Evolutionary conservation across 2,113 vertebrate genomes (phyloP).

Genomic region (Maccullochella peelii): DNA sequence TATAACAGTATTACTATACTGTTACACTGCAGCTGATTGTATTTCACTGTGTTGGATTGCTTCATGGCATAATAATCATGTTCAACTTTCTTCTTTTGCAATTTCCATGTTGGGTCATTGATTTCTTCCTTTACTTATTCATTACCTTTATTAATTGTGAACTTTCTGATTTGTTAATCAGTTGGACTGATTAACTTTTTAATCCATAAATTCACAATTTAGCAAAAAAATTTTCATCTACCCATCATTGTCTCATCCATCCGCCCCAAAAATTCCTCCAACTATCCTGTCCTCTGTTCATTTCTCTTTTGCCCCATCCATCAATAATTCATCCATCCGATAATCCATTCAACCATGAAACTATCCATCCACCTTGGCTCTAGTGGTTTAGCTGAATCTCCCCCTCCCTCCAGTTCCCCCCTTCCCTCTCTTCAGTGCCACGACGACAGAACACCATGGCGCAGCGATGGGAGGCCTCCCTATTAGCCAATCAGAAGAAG

Average conservation of each 20-base stretch:
- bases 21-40: neutral
- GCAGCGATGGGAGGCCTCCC: constrained; percentile 75
- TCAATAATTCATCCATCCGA: constrained; percentile 1
- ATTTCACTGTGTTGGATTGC: neutral
- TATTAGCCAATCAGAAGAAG: constrained; percentile 78
- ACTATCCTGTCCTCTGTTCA: neutral
- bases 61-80: constrained; percentile 12
- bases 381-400: constrained; percentile 76
- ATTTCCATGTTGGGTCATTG: constrained; percentile 37
- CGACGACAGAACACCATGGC: constrained; percentile 77
- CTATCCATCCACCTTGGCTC: constrained; percentile 15
- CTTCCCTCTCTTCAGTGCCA: constrained; percentile 60
- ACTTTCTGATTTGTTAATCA: constrained; percentile 50
- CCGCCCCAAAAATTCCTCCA: neutral
- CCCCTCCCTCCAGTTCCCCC: constrained; percentile 71
- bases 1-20: too few species aligned
- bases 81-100: neutral
- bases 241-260: constrained; percentile 7
- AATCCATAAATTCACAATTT: constrained; percentile 56
- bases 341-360: constrained; percentile 1
- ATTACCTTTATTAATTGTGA: constrained; percentile 52
- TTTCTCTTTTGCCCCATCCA: neutral
- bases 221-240: constrained; percentile 10
- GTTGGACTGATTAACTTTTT: constrained; percentile 46
- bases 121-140: constrained; percentile 47